Base-by-base conservation (phyloP, 2,797 vertebrate genomes). In the Scomberomorus guttatus region DNA sequence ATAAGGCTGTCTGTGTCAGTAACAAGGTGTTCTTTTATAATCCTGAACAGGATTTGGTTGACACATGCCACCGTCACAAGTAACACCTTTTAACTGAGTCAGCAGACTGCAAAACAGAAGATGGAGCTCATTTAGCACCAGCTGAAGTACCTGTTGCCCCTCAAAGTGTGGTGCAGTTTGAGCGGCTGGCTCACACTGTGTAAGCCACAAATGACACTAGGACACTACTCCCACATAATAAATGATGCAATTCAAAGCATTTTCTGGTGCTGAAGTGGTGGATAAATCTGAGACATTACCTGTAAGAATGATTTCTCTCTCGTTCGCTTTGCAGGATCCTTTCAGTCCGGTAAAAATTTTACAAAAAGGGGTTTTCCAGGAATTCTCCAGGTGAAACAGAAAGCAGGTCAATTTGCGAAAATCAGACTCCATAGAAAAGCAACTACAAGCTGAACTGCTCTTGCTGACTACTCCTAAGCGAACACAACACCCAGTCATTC, bases 31-130 rank as follows among this genome's bases (percentile, higher is more conserved):
- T 82, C 79, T 70, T 68, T 11, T 14, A 17, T 93, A 93, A 93
- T 94, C 93, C 90, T 59, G 58, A 52, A 76, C n/a, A 81, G 91
- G 91, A 91, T 93, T 91, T 89, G 67, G 48, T n/a, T 51, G 83
- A 72, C 83, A 66, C 69, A 61, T 56, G 7, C 17, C 67, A 29
- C 55, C 60, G 60, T 77, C 88, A 82, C 56, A 58, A 62, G 4
- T 22, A 51, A 46, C 70, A 57, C 24, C 24, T 81, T 77, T 84
- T 65, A 54, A 54, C 77, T 29, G 71, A 84, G 88, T 91, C 87
- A 90, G 87, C 89, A 87, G 57, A 63, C 1, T 24, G 46, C 61
- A 58, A 59, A 74, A 51, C 37, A 51, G 37, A 70, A 51, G 51
- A 56, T 6, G 51, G 46, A 14, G 48, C n/a, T 72, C 3, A 3